Conservation (phyloP, 2,113 vertebrate species). For the Calidris pygmaea region DNA sequence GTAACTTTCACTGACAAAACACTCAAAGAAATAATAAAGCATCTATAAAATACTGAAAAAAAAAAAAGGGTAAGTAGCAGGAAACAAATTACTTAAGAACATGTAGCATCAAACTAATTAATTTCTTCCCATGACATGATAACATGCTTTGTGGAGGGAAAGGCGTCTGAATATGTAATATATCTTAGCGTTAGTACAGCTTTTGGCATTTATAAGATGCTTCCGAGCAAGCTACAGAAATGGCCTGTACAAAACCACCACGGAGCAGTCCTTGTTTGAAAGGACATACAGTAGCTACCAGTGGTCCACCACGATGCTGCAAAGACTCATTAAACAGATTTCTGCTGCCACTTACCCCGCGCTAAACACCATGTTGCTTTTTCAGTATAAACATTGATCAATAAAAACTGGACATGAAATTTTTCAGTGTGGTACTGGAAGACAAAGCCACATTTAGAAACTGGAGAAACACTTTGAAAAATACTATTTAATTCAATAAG, state of each 20-base stretch:
- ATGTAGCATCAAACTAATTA: neutral
- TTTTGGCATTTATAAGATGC: neutral
- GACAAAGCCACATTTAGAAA: neutral
- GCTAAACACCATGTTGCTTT: neutral
- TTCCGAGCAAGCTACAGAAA: neutral
- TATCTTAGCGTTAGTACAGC: neutral
- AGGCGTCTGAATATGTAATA: neutral
- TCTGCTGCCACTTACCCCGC: neutral
- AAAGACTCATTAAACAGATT: neutral
- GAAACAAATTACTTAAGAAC: neutral
- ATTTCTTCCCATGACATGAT: neutral
- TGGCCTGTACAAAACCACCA: neutral
- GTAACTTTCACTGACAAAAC: neutral
- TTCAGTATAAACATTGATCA: neutral
- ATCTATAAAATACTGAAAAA: neutral
- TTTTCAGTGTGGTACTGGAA: neutral
- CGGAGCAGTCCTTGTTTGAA: neutral
- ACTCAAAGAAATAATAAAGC: neutral
- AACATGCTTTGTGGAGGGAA: neutral
- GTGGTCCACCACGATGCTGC: neutral
- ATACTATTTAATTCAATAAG: neutral
- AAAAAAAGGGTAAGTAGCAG: neutral
- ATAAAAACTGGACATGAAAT: neutral
- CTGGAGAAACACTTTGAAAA: neutral
- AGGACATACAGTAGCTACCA: neutral